Conservation (phyloP, 2,113 vertebrate genomes). For the Cathartes aura region DNA sequence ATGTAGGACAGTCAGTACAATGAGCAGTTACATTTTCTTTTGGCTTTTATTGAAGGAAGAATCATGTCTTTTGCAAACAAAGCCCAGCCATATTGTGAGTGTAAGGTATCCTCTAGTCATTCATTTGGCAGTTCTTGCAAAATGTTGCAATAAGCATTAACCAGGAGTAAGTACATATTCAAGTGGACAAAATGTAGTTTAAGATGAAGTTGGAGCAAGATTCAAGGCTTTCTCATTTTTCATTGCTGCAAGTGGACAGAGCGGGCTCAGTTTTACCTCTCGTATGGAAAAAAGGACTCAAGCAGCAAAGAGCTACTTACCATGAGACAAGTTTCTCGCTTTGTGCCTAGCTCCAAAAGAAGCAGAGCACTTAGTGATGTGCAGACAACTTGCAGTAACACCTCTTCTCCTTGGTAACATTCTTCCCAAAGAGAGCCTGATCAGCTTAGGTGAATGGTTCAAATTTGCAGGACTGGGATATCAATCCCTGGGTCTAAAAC, state of each 20-base stretch:
- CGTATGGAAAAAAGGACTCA: neutral
- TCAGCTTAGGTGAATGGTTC: neutral
- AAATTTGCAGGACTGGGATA: neutral
- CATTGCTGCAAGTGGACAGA: neutral
- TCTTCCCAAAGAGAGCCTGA: neutral
- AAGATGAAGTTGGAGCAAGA: neutral
- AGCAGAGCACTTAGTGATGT: neutral
- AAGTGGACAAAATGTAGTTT: neutral
- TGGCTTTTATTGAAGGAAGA: neutral
- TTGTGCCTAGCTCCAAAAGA: neutral
- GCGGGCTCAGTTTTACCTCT: neutral
- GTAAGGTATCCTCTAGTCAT: neutral
- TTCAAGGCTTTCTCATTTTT: neutral
- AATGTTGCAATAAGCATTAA: neutral
- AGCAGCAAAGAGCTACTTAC: neutral
- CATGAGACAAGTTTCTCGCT: neutral
- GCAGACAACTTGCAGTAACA: neutral
- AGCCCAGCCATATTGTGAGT: neutral
- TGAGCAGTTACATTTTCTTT: neutral
- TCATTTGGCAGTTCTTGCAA: neutral
- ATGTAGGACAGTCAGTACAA: neutral
- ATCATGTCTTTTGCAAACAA: neutral
- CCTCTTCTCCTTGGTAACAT: neutral
- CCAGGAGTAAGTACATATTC: neutral
- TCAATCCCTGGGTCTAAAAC: neutral